These are phyloP conservation scores for Mus pahari DNA, from an alignment of 2,113 vertebrate genomes.

Conservation along the genomic window DNA sequence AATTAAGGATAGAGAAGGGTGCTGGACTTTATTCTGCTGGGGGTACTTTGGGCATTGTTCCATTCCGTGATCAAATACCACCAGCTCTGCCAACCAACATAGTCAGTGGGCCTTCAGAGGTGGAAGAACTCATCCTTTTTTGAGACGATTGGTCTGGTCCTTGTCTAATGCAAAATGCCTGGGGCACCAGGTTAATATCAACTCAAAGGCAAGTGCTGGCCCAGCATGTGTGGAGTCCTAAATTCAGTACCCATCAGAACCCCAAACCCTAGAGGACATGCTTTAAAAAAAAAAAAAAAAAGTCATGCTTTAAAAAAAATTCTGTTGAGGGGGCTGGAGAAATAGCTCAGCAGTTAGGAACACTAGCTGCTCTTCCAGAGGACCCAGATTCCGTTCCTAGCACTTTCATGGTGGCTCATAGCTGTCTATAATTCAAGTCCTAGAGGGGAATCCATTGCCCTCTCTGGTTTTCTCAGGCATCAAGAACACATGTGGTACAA, in stretches of 20 bases:
- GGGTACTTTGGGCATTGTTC: slow-evolving; percentile 69
- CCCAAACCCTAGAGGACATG: not conserved
- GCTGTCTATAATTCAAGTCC: not conserved
- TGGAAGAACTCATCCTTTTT: not conserved
- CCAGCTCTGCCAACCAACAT: slow-evolving; percentile 40
- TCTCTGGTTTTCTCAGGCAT: not conserved
- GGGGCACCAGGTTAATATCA: not conserved
- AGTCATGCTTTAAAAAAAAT: not conserved
- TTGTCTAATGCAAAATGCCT: slow-evolving; percentile 33
- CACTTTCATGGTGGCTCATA: not conserved
- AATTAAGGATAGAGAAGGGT: slow-evolving; percentile 80
- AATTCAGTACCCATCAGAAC: not conserved
- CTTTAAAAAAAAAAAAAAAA: not conserved
- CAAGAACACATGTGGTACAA: not conserved
- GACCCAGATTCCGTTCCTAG: not conserved
- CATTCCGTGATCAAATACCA: slow-evolving; percentile 58
- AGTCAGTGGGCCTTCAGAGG: not conserved
- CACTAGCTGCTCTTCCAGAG: not conserved
- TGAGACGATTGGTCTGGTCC: not conserved
- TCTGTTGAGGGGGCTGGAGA: not conserved
- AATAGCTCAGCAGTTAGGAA: too few relatives aligned
- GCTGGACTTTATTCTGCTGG: slow-evolving; percentile 67
- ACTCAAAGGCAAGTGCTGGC: not conserved
- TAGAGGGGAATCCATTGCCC: not conserved
- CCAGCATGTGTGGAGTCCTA: not conserved